Conservation (phyloP, 2,113 vertebrate species). For the Motacilla tschutschensis region DNA sequence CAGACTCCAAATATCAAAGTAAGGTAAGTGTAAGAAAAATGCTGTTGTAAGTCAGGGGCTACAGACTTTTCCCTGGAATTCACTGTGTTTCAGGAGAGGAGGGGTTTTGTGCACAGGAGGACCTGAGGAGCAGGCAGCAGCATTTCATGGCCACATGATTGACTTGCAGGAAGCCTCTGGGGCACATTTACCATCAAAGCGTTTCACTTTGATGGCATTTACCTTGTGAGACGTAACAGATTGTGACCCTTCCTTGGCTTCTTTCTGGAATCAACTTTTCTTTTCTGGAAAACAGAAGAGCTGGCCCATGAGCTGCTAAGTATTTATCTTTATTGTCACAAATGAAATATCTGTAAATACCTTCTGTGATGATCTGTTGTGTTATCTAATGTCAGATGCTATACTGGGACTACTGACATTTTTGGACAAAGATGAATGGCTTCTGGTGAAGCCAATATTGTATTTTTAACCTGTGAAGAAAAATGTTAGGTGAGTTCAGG, state of each 20-base stretch:
- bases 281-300: constrained; percentile 5
- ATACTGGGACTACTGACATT: constrained; percentile 1
- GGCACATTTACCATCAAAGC: not conserved
- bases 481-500: constrained; percentile 10
- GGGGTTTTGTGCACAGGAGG: not conserved
- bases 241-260: not conserved
- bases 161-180: not conserved
- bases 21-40: not conserved
- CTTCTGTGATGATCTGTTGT: constrained; percentile 19
- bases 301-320: not conserved
- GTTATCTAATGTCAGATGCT: constrained; percentile 26
- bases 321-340: constrained; percentile 31
- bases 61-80: not conserved
- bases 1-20: not conserved
- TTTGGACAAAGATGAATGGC: constrained; percentile 25
- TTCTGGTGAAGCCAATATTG: not conserved
- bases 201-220: not conserved
- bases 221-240: not conserved
- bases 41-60: not conserved
- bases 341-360: constrained; percentile 25
- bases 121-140: not conserved
- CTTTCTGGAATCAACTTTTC: not conserved
- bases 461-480: constrained; percentile 52
- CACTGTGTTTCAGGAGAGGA: not conserved
- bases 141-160: not conserved